Base-by-base conservation (phyloP, 2,113 vertebrate genomes). In the Pseudopipra pipra region DNA sequence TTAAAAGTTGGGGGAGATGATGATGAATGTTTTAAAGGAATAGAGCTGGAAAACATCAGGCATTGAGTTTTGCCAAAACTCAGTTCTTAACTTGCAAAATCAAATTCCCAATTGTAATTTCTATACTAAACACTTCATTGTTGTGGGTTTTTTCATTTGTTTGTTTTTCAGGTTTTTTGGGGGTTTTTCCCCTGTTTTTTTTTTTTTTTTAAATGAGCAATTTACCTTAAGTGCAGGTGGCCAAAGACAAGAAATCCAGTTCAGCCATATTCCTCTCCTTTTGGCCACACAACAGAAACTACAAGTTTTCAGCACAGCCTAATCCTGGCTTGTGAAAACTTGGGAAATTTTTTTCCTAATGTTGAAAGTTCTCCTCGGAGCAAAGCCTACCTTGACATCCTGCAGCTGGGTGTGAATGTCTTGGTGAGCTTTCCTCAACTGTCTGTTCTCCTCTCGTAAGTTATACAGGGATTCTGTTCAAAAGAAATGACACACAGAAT, bases 401-500 rank as follows among this genome's bases (percentile, higher is more conserved):
- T 99, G 99, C 1, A 99, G 98, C 97, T 99, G 99, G 6, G 97
- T 97, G 73, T 99, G 99, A 62, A 99, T 98, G 73, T 99, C 99
- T 51, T 99, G 99, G 90, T 99, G 99, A 35, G 99, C 98, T 94
- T 99, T 99, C 72, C 99, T 98, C 81, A 99, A 71, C 39, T 99
- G 99, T 62, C 98, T 99, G 82, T 99, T 99, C 95, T 99, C 99
- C 95, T 99, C 99, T 93, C 98, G 93, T 90, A 99, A 97, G 91
- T 99, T 99, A 89, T 98, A 99, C 25, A 98, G 91, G 20, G 94
- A 99, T 71, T 99, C 99, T 99, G 95, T 92, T 83, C 79, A 61
- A 89, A 92, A 86, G 70, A 87, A 96, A 95, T 8, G 33, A 91
- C 67, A 91, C 37, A 11, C 19, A 80, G 18, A 59, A 44, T 67